Percentiles rank a stretch among this genome's conserved stretches.
Evolutionary conservation across 2,113 vertebrate genomes (phyloP).

Genomic region (Spilogale gracilis): DNA sequence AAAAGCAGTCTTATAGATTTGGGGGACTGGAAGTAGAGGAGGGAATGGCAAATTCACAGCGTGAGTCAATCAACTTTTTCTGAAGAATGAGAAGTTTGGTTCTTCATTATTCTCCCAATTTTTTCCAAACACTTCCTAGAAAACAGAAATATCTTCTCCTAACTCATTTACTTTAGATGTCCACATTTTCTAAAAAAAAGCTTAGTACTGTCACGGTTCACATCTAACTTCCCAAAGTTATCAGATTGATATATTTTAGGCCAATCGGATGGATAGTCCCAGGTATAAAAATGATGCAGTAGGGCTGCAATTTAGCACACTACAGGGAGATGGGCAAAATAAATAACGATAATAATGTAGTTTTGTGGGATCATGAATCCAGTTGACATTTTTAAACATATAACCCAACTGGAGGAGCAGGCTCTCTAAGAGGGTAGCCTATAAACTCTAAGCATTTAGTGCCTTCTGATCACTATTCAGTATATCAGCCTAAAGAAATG

Average conservation of each 20-base stretch:
- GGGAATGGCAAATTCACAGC: neutral
- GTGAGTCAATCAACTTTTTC: neutral
- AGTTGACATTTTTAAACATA: neutral
- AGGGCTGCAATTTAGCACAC: neutral
- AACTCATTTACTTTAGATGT: neutral
- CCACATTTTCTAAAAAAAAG: neutral
- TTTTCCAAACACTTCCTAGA: slow-evolving; percentile 25
- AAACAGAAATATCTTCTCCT: neutral
- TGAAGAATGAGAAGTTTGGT: neutral
- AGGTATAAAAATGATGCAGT: neutral
- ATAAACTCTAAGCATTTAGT: neutral
- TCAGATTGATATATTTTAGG: neutral
- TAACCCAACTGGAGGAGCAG: neutral
- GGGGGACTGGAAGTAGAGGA: neutral
- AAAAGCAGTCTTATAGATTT: neutral
- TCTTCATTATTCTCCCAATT: neutral
- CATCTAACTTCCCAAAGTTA: neutral
- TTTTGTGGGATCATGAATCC: neutral
- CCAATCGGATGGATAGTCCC: neutral
- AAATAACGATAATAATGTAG: neutral
- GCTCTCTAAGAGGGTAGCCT: neutral
- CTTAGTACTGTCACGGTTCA: neutral
- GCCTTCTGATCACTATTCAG: neutral
- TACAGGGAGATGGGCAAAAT: neutral
- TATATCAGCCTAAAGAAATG: neutral